Evolutionary conservation across 35 echinoderm and acorn worm genomes (phyloP).

Genomic region (Patiria miniata): DNA sequence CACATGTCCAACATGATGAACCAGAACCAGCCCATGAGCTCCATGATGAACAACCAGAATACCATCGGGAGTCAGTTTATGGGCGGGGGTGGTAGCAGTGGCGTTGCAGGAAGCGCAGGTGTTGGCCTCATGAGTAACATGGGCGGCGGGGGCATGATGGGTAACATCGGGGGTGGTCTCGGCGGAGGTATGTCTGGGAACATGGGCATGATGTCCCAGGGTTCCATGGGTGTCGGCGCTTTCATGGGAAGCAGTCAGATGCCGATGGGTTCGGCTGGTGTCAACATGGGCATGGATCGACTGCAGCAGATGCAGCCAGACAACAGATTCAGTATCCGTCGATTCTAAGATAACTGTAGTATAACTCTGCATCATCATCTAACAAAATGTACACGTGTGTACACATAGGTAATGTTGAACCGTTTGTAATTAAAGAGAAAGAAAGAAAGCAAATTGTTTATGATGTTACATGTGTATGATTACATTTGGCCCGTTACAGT

Average conservation of each 20-base stretch:
- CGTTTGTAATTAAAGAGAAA: too few relatives aligned
- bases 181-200: background rate
- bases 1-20: slow-evolving; percentile 17
- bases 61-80: background rate
- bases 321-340: background rate
- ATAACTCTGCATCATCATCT: too few relatives aligned
- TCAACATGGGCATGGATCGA: slow-evolving; percentile 25
- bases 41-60: slow-evolving; percentile 29
- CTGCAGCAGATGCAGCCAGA: slow-evolving; percentile 7
- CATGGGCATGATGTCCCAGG: slow-evolving; percentile 4
- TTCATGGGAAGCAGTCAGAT: slow-evolving; percentile 13
- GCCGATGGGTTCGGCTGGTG: slow-evolving; percentile 31
- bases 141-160: background rate
- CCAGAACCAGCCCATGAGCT: background rate
- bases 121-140: background rate
- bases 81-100: background rate
- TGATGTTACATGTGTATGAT: too few relatives aligned
- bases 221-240: background rate
- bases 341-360: too few relatives aligned
- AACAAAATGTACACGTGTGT: too few relatives aligned
- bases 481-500: too few relatives aligned
- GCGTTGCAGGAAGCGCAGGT: background rate
- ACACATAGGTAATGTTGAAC: too few relatives aligned
- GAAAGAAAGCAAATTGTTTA: too few relatives aligned
- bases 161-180: background rate